Base-by-base conservation (phyloP, 2,797 vertebrate species). In the Spinus pinus region DNA sequence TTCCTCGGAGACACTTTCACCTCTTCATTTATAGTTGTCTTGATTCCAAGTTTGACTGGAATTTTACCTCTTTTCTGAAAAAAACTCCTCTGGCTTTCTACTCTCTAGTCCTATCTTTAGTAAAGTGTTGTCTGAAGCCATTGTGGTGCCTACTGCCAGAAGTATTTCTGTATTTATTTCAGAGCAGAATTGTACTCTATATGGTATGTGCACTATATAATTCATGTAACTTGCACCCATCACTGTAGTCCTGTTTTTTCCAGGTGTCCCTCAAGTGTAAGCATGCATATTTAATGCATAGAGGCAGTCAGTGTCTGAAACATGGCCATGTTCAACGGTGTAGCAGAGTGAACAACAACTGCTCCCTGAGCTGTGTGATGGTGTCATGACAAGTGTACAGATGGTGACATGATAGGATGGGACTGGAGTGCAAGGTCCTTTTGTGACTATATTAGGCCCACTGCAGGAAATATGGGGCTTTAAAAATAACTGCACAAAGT, bases 271-370 rank as follows among this genome's bases (percentile, higher is more conserved):
- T 74, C 41, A 81, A 56, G 58, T 49, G 4, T 30, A 33, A 82
- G 3, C 21, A 69, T 16, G 2, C 6, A 23, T 74, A 30, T 70
- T 81, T 37, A 58, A 53, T 24, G 27, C 21, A 22, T 3, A 73
- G 62, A 61, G n/a, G 30, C 10, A 50, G 28, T 33, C 14, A 33
- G 21, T n/a, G 18, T 30, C 46, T 72, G 54, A 79, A 88, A 57
- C 12, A n/a, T 9, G 21, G 30, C n/a, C 27, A 6, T 2, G 7
- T 51, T 82, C 18, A 7, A 18, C 35, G 30, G 7, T 0, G 0
- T 25, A 61, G 71, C 14, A 65, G 18, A 47, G 22, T 13, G 25
- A 90, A 22, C 19, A 41, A 14, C 41, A 49, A 8, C 44, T 56
- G 6, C 12, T 65, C 10, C 14, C 24, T 57, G 31, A 33, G 11